Percentiles rank a stretch among this genome's conserved stretches.
Evolutionary conservation across 2,797 vertebrate genomes (phyloP).

Genomic region (Esox lucius): DNA sequence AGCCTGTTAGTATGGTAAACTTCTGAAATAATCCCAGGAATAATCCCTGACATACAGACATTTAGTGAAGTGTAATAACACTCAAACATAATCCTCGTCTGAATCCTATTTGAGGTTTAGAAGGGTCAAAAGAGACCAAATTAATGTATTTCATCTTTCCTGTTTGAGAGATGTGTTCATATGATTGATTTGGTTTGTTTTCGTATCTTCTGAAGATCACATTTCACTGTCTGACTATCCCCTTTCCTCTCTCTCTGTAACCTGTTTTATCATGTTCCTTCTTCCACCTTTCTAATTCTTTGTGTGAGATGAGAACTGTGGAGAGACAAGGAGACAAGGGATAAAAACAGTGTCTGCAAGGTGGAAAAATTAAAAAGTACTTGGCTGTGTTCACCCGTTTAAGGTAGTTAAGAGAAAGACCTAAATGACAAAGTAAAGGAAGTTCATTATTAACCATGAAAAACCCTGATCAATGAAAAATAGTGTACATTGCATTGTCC

Average conservation of each 20-base stretch:
- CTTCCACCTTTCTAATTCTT: not conserved
- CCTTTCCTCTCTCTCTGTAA: constrained; percentile 46
- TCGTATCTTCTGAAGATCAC: constrained; percentile 47
- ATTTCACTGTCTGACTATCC: constrained; percentile 26
- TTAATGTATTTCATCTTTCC: constrained; percentile 48
- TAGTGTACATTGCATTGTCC: too few relatives aligned
- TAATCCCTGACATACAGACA: too few relatives aligned
- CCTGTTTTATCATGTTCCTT: not conserved
- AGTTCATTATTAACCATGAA: too few relatives aligned
- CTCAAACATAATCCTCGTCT: constrained; percentile 64
- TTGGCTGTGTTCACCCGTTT: too few relatives aligned
- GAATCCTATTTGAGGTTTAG: constrained; percentile 70
- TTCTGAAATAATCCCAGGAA: too few relatives aligned
- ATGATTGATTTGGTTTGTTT: constrained; percentile 61
- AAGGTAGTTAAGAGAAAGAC: too few relatives aligned
- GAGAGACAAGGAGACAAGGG: not conserved
- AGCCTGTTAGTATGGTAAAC: too few relatives aligned
- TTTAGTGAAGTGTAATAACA: not conserved
- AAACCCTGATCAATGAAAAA: too few relatives aligned
- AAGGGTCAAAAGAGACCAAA: constrained; percentile 63
- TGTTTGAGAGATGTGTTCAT: constrained; percentile 60
- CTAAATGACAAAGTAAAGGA: too few relatives aligned
- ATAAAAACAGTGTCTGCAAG: not conserved
- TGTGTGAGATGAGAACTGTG: not conserved
- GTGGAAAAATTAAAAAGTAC: not conserved